These are phyloP conservation scores for Rhopalosiphum nymphaeae DNA, from an alignment of 2,888 invertebrate genomes.

Conservation along the genomic window DNA sequence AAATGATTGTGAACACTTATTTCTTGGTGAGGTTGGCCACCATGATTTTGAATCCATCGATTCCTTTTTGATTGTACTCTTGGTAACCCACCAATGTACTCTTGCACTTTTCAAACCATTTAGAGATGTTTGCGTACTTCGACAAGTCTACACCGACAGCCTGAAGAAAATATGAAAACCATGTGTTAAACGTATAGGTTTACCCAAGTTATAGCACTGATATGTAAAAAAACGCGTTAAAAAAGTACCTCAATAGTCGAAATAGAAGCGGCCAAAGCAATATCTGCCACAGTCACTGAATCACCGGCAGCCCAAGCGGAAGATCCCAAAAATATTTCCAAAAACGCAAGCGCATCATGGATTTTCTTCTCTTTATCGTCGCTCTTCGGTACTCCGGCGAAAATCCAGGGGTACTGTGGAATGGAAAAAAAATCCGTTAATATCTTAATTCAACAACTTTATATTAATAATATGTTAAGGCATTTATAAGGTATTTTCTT, in stretches of 20 bases:
- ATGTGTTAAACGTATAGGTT: neutral
- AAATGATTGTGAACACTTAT: slow-evolving; percentile 34
- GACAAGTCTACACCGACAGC: slow-evolving; percentile 76
- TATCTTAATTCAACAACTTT: neutral
- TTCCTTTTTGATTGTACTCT: slow-evolving; percentile 70
- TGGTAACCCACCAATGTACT: slow-evolving; percentile 75
- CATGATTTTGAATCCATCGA: slow-evolving; percentile 67
- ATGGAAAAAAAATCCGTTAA: neutral
- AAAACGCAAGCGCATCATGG: slow-evolving; percentile 77
- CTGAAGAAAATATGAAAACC: slow-evolving; percentile 67
- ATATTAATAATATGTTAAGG: neutral
- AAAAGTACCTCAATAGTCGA: slow-evolving; percentile 77
- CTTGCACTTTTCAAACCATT: slow-evolving; percentile 76
- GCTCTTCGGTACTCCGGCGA: slow-evolving; percentile 76
- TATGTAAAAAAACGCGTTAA: neutral
- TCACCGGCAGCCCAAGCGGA: slow-evolving; percentile 81
- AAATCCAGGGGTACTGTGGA: slow-evolving; percentile 76
- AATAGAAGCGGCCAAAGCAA: slow-evolving; percentile 78
- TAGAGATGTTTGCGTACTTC: slow-evolving; percentile 78
- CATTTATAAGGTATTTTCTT: neutral
- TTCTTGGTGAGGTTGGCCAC: slow-evolving; percentile 67
- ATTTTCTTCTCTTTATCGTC: slow-evolving; percentile 79
- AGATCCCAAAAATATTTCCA: slow-evolving; percentile 78
- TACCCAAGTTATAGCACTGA: neutral
- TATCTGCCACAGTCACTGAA: slow-evolving; percentile 83